Base-by-base conservation (phyloP, 1,140 invertebrate species). In the Muscidifurax raptorellus region DNA sequence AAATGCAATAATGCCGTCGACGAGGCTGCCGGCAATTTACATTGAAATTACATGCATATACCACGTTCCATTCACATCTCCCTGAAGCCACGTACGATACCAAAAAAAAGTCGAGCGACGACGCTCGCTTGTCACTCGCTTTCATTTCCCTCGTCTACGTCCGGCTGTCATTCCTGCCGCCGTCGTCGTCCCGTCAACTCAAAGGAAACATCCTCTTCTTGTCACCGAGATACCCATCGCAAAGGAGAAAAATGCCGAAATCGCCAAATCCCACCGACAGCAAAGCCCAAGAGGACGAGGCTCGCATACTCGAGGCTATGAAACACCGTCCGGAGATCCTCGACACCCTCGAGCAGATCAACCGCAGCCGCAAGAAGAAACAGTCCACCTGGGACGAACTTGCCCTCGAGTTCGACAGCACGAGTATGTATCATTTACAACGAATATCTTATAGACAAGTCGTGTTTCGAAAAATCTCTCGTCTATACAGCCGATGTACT, bases 401-500 rank as follows among this genome's bases (percentile, higher is more conserved):
- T 0, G 75, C 85, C 0, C 40, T 25, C 0, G 59, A 86, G 18
- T 66, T 86, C 0, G 40, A 83, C 13, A 82, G 77, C 28, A 66
- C 86, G 13, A 85, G 87, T 87, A 69, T 32, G 6, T 22, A 74
- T 5, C n/a, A 72, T 72, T 71, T n/a, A n/a, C n/a, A n/a, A n/a
- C n/a, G n/a, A n/a, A n/a, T n/a, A n/a, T n/a, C n/a, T n/a, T n/a
- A n/a, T n/a, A n/a, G n/a, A n/a, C n/a, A n/a, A n/a, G n/a, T n/a
- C n/a, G n/a, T n/a, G n/a, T n/a, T n/a, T n/a, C n/a, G n/a, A n/a
- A 30, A 27, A 32, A 40, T 72, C 7, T 6, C 69, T 1, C 15
- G 69, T n/a, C n/a, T n/a, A 72, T 88, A 82, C 66, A 88, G 86
- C 82, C 69, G 72, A 83, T 0, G 10, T 25, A 30, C 15, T 85